Base-by-base conservation (phyloP, 2,888 invertebrate genomes). In the Bimastos eiseni region DNA sequence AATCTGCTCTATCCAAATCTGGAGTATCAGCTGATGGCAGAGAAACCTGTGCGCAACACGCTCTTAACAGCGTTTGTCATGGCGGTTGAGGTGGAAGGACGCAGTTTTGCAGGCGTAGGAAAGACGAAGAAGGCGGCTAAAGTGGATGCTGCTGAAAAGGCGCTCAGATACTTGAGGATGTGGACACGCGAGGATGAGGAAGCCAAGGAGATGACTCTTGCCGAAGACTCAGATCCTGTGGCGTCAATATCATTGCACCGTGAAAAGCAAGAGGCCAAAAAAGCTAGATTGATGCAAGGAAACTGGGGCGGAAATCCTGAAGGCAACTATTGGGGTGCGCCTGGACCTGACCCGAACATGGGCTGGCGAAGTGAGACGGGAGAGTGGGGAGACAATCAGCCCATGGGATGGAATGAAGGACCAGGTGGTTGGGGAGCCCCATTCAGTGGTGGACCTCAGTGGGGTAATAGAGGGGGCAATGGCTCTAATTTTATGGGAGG, bases 111-210 rank as follows among this genome's bases (percentile, higher is more conserved):
- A 34, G 97, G 96, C 21, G 95, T 96, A 95, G 96, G 97, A 15
- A 96, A 96, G 90, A 97, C 96, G 90, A 97, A 97, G 94, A 95
- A 97, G 93, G 95, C 96, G 89, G 97, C 98, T 8, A 97, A 97
- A 93, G 97, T 97, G 94, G 96, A 96, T 1, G 92, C 92, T 19
- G 92, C 92, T 21, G 92, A 92, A 83, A 92, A 92, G 89, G 92
- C 92, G 15, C 91, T 92, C 36, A 88, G 70, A 33, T 89, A 89
- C 49, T 34, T 90, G 37, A 90, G 90, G 38, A 37, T 38, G 24
- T 91, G 91, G 91, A 86, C 83, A 15, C 83, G 89, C 17, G 90
- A 90, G 90, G 90, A 90, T 30, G 90, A 90, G 55, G 88, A 49
- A 38, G 89, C 55, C 1, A 89, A 90, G 89, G 89, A n/a, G 88